Conservation (phyloP, 1,140 invertebrate species). For the Octopus bimaculoides region DNA sequence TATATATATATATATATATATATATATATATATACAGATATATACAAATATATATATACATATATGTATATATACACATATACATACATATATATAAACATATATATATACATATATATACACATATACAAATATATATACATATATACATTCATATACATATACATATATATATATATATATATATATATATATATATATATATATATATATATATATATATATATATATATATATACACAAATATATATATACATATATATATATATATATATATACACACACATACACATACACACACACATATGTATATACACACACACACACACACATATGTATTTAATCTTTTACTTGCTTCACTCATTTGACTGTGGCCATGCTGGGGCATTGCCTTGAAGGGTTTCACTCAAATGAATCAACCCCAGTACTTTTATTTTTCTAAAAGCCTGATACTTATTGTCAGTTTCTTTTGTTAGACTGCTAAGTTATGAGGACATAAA, state of each 20-base stretch:
- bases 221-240: neutral
- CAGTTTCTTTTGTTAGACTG: no score
- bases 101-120: neutral
- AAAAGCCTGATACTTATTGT: no score
- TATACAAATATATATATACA: neutral
- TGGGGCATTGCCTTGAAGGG: no score
- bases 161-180: neutral
- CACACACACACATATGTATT: neutral
- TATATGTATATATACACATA: no score
- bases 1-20: neutral
- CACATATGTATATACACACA: neutral
- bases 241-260: neutral
- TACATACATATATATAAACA: neutral
- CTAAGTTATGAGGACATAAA: no score
- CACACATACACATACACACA: constrained; percentile 10
- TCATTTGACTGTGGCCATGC: no score
- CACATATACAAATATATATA: neutral
- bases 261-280: constrained; percentile 9
- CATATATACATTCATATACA: neutral
- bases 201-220: neutral
- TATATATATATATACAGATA: neutral
- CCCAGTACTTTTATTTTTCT: no score
- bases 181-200: neutral
- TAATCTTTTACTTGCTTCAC: no score
- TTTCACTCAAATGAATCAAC: no score